phyloP scores from a whole-genome alignment of 2,113 vertebrate genomes.

The Gallinago undulata region DNA sequence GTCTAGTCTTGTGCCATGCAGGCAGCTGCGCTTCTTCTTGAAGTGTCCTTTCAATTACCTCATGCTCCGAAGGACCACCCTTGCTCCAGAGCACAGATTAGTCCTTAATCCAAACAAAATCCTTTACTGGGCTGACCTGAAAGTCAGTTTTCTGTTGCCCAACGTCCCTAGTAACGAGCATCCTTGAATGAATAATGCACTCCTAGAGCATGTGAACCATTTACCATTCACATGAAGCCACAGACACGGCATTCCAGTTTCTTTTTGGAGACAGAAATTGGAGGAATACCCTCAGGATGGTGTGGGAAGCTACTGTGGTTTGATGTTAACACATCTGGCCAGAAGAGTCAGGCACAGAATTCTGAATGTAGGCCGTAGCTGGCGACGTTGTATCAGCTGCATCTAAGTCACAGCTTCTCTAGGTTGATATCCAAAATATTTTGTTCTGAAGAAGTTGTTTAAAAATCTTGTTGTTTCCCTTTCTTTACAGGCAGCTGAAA shows the following conservation, averaged over 20 bases:
- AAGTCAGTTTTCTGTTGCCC: not conserved
- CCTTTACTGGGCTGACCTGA: not conserved
- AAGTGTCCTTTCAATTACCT: slow-evolving; percentile 12
- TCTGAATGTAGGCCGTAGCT: not conserved
- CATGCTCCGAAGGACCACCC: slow-evolving; percentile 18
- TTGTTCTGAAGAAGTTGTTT: not conserved
- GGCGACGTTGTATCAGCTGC: not conserved
- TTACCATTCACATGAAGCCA: not conserved
- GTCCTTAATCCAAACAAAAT: slow-evolving; percentile 27
- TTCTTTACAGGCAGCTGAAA: not conserved
- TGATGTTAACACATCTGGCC: not conserved
- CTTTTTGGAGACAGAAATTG: not conserved
- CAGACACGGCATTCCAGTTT: not conserved
- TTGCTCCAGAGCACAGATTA: not conserved
- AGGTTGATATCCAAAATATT: not conserved
- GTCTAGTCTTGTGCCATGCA: not conserved
- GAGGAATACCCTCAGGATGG: not conserved
- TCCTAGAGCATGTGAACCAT: not conserved
- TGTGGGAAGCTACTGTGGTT: not conserved
- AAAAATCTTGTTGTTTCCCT: not conserved
- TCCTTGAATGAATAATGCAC: not conserved
- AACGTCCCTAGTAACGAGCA: not conserved
- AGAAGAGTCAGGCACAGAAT: not conserved
- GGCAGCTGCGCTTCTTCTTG: not conserved
- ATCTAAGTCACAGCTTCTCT: not conserved